Evolutionary conservation across 2,888 invertebrate genomes (phyloP).

Genomic region (Diabrotica balteata): DNA sequence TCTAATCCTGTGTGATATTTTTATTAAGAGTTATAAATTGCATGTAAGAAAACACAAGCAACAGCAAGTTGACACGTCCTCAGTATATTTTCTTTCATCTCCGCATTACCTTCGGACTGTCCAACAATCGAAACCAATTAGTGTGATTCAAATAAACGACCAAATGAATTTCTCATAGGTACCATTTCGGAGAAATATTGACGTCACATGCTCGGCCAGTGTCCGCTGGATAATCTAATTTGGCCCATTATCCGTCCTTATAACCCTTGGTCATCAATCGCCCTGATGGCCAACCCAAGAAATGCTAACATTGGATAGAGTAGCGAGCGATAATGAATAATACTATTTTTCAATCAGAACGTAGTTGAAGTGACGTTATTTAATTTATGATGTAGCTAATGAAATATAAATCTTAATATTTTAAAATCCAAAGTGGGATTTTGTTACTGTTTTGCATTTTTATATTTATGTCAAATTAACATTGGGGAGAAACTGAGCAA

Average conservation of each 20-base stretch:
- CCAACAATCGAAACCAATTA: conserved; percentile 44
- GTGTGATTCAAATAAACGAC: conserved; percentile 51
- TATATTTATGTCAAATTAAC: too few relatives aligned
- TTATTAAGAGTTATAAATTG: too few relatives aligned
- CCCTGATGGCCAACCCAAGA: conserved; percentile 52
- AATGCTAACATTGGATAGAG: conserved; percentile 40
- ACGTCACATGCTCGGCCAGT: conserved; percentile 49
- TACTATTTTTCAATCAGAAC: conserved; percentile 40
- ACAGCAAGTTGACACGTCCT: not conserved
- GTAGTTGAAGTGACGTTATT: not conserved
- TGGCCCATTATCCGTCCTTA: conserved; percentile 54
- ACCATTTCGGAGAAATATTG: conserved; percentile 51
- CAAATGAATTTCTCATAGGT: conserved; percentile 52
- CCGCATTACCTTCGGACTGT: conserved; percentile 20
- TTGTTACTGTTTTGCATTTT: too few relatives aligned
- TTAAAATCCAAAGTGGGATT: too few relatives aligned
- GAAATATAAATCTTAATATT: too few relatives aligned
- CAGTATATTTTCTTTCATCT: conserved; percentile 18
- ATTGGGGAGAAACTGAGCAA: too few relatives aligned
- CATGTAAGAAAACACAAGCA: too few relatives aligned
- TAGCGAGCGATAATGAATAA: conserved; percentile 40
- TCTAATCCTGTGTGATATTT: too few relatives aligned
- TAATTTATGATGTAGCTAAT: too few relatives aligned
- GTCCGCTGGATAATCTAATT: conserved; percentile 57
- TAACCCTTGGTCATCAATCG: conserved; percentile 49